phyloP scores from a whole-genome alignment of 2,797 vertebrate genomes.

The Hydrocynus forskahlii region DNA sequence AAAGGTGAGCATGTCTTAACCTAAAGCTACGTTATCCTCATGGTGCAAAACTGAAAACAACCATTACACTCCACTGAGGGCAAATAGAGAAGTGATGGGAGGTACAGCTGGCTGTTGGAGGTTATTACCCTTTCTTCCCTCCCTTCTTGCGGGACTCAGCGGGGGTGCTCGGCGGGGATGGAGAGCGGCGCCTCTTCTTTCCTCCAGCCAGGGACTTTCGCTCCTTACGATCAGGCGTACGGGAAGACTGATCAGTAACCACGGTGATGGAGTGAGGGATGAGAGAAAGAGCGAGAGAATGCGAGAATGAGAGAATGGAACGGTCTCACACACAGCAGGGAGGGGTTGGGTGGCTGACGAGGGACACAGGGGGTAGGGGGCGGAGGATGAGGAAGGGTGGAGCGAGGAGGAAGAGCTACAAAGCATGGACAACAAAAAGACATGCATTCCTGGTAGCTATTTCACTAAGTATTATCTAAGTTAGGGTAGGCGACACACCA shows the following conservation, averaged over 20 bases:
- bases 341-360: constrained; percentile 44
- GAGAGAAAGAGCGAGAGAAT: constrained; percentile 80
- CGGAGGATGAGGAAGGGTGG: constrained; percentile 43
- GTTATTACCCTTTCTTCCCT: constrained; percentile 90
- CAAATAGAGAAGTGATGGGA: too few species aligned
- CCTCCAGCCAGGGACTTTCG: constrained; percentile 88
- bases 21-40: too few species aligned
- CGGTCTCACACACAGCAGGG: constrained; percentile 75
- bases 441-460: constrained; percentile 40
- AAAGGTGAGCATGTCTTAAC: neutral
- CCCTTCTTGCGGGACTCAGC: constrained; percentile 93
- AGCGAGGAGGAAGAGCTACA: constrained; percentile 66
- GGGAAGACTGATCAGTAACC: constrained; percentile 88
- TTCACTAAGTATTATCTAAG: neutral
- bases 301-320: constrained; percentile 84
- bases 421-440: constrained; percentile 68
- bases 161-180: constrained; percentile 90
- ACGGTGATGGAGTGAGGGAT: constrained; percentile 75
- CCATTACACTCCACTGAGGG: too few species aligned
- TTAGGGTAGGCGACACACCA: too few species aligned
- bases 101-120: neutral
- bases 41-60: too few species aligned
- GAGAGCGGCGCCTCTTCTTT: constrained; percentile 94
- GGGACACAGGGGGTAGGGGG: constrained; percentile 36
- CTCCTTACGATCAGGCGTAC: constrained; percentile 96